Conservation (phyloP, 2,888 invertebrate species). For the Brassicogethes aeneus region DNA sequence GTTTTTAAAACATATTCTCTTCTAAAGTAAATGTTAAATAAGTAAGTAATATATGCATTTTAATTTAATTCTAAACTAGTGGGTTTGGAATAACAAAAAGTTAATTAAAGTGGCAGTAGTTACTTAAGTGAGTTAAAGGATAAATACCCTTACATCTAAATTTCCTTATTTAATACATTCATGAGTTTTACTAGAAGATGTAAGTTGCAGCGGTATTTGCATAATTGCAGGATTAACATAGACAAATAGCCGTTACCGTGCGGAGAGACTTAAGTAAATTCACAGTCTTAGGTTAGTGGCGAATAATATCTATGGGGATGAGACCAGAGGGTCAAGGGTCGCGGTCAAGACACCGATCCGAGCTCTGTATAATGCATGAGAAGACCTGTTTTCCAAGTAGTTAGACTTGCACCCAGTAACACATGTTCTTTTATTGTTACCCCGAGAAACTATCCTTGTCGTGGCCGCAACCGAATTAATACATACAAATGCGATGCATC, state of each 20-base stretch:
- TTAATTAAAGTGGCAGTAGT: no score
- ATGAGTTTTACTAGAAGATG: neutral
- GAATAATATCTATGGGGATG: slow-evolving; percentile 20
- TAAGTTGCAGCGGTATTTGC: slow-evolving; percentile 6
- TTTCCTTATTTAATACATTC: neutral
- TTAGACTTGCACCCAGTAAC: slow-evolving; percentile 24
- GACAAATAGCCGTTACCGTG: slow-evolving; percentile 17
- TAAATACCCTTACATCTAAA: neutral
- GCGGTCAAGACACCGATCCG: slow-evolving; percentile 33
- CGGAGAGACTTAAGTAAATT: slow-evolving; percentile 15
- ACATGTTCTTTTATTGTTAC: slow-evolving; percentile 25
- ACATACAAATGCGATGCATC: no score
- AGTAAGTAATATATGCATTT: no score
- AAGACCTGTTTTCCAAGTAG: slow-evolving; percentile 27
- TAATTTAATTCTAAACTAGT: no score
- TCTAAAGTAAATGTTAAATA: no score
- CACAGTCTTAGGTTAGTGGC: slow-evolving; percentile 15
- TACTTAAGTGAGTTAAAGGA: no score
- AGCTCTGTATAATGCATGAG: slow-evolving; percentile 33
- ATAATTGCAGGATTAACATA: slow-evolving; percentile 21
- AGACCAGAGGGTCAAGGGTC: slow-evolving; percentile 24
- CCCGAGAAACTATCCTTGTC: slow-evolving; percentile 8
- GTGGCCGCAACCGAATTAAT: no score
- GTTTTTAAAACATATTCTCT: no score
- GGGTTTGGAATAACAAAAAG: no score